Evolutionary conservation across 2,797 vertebrate genomes (phyloP), one percentile per base, ranked within the genome.

Genomic region (Galaxias olidus): DNA sequence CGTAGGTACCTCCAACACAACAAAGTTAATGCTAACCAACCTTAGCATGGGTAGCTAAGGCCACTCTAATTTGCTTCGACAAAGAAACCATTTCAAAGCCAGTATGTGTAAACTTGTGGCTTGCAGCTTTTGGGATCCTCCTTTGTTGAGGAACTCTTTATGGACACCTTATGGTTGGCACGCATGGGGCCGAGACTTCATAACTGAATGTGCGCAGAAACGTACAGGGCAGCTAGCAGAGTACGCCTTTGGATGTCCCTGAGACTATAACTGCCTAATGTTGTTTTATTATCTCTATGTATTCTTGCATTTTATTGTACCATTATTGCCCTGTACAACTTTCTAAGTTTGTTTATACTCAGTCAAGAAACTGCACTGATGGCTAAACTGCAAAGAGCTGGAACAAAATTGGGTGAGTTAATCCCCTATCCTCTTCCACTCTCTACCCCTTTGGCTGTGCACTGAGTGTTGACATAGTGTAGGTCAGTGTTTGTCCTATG

Each of bases 201-300:
- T 79, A 76, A 72, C 65, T 65, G 65, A 79, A 66, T 56, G 71
- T 83, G 78, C 52, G 65, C 73, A 61, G 74, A 58, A 59, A 65
- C 44, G 45, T 75, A 62, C 74, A 82, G 80, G 86, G 85, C 85
- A 86, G 86, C 87, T 88, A 88, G 83, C 66, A 70, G 76, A 60
- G 66, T 19, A 30, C 49, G 20, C 67, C 75, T 66, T 18, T 13
- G 47, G 62, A 59, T 74, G 78, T 68, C 83, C 73, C 72, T 66
- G 61, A 84, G 77, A 87, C 85, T 87, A 81, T 88, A 87, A 87
- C 86, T 82, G 86, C 81, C 77, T 76, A 69, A 84, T 78, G 74
- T 84, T 72, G 53, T 75, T 64, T 56, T 49, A 67, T 71, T 78
- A 50, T 13, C 65, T 84, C 68, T 55, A 65, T 12, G n/a, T 78